Evolutionary conservation across 2,113 vertebrate species (phyloP).

Genomic region (Saiga tatarica): DNA sequence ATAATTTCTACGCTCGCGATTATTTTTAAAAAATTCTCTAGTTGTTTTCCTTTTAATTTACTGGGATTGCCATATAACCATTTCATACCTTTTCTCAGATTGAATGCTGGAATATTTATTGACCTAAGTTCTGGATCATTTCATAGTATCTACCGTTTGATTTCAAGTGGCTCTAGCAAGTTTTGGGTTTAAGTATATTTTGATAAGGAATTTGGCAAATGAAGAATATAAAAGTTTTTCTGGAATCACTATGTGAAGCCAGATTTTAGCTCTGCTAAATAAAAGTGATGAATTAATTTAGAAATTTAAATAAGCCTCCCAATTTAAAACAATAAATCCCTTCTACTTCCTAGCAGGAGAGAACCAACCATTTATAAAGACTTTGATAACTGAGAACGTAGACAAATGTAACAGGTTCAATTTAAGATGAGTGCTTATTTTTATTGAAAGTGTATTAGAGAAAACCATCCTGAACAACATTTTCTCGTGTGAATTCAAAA

Average conservation of each 20-base stretch:
- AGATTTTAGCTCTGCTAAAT: constrained; percentile 27
- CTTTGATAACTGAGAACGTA: constrained; percentile 8
- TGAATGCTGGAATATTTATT: neutral
- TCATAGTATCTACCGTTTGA: neutral
- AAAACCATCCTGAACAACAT: neutral
- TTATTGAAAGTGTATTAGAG: neutral
- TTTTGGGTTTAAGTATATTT: constrained; percentile 41
- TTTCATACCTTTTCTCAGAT: neutral
- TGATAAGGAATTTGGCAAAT: constrained; percentile 41
- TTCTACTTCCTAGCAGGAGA: neutral
- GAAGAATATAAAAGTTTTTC: neutral
- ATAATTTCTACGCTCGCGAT: neutral
- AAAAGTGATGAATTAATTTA: constrained; percentile 48
- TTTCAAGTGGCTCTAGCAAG: neutral
- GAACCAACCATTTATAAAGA: neutral
- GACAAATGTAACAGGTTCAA: neutral
- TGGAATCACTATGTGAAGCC: neutral
- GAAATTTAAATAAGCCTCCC: neutral
- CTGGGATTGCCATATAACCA: neutral
- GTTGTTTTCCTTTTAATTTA: constrained; percentile 14
- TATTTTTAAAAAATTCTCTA: neutral
- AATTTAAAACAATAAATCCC: constrained; percentile 27
- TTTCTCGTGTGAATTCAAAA: neutral
- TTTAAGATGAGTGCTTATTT: neutral
- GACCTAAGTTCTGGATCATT: neutral